These are phyloP conservation scores for Ichneumoninae sp. DNA, from an alignment of 2,888 invertebrate species.

Conservation along the genomic window DNA sequence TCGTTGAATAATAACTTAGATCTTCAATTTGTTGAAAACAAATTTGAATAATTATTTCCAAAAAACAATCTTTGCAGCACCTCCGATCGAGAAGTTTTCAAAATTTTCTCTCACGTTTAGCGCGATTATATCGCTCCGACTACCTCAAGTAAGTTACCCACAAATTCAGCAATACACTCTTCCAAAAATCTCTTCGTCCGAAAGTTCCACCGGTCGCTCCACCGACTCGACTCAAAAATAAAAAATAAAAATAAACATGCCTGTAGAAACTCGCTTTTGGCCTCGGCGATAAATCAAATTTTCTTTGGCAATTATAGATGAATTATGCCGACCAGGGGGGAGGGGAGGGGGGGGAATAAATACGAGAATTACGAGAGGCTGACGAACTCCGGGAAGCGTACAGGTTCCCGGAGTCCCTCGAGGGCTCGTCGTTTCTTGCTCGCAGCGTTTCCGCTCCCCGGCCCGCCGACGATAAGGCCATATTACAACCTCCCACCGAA, in stretches of 20 bases:
- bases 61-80: too few relatives aligned
- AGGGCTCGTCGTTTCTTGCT: slow-evolving; percentile 26
- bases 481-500: not conserved
- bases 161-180: too few relatives aligned
- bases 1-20: too few relatives aligned
- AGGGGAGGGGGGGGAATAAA: slow-evolving; percentile 1
- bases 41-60: too few relatives aligned
- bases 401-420: slow-evolving; percentile 23
- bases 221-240: not conserved
- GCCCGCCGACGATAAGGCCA: slow-evolving; percentile 6
- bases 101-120: too few relatives aligned
- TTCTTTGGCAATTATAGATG: slow-evolving; percentile 16
- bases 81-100: too few relatives aligned
- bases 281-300: not conserved
- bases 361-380: not conserved
- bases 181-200: too few relatives aligned
- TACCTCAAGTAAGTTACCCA: too few relatives aligned
- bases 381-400: not conserved
- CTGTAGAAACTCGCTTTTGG: not conserved
- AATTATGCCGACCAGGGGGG: slow-evolving; percentile 8
- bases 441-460: not conserved
- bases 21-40: too few relatives aligned
- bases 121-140: too few relatives aligned
- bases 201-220: too few relatives aligned
- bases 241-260: not conserved